Evolutionary conservation across 1,140 invertebrate genomes (phyloP).

Genomic region (Cyclina sinensis): DNA sequence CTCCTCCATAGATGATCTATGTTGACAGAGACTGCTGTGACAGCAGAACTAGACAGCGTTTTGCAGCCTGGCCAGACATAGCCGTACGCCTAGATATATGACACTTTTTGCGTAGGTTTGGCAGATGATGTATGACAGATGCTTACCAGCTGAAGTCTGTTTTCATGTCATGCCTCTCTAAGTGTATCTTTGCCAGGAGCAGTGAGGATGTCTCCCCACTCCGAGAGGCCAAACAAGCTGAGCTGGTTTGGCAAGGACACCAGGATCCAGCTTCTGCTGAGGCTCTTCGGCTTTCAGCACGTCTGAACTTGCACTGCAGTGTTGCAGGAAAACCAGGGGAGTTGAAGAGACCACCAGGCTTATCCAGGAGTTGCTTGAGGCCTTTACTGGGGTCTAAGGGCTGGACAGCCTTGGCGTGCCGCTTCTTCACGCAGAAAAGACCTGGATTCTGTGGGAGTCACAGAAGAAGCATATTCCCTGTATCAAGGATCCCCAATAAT

Average conservation of each 20-base stretch:
- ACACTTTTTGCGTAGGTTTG: constrained; percentile 76
- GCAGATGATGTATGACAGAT: constrained; percentile 70
- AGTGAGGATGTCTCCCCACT: neutral
- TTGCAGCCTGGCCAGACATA: too few species aligned
- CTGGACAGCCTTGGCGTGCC: constrained; percentile 68
- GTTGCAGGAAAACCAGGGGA: constrained; percentile 69
- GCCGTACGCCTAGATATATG: constrained; percentile 75
- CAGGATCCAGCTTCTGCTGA: constrained; percentile 11
- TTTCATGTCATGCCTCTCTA: constrained; percentile 69
- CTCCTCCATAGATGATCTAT: too few species aligned
- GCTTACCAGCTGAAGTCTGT: constrained; percentile 69
- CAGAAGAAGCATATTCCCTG: constrained; percentile 14
- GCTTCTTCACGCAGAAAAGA: constrained; percentile 45
- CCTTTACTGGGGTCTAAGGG: constrained; percentile 34
- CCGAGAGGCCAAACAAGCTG: neutral
- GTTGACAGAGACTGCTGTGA: too few species aligned
- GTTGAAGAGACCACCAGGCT: constrained; percentile 33
- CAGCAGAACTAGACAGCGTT: too few species aligned
- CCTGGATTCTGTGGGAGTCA: neutral
- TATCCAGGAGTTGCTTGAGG: too few species aligned
- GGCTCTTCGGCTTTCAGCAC: constrained; percentile 1
- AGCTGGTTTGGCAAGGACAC: constrained; percentile 6
- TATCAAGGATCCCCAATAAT: constrained; percentile 22
- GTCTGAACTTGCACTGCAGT: constrained; percentile 67
- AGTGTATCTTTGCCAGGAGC: constrained; percentile 73